These are phyloP conservation scores for Oreortyx pictus DNA, from an alignment of 2,797 vertebrate genomes.

Conservation along the genomic window DNA sequence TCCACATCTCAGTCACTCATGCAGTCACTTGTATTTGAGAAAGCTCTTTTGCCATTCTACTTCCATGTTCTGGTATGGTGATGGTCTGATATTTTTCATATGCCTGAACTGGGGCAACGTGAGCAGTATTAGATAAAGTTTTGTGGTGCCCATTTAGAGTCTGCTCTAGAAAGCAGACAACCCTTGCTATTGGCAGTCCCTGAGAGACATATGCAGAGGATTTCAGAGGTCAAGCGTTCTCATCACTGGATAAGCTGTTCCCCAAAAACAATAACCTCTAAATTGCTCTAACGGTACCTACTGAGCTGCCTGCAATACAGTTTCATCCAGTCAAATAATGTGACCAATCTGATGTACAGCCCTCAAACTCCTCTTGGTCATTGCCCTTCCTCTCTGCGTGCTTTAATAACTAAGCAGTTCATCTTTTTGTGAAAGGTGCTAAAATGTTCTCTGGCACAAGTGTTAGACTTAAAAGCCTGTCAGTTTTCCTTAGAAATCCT, in stretches of 20 bases:
- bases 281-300: not conserved
- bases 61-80: fast-evolving
- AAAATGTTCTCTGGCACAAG: not conserved
- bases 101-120: not conserved
- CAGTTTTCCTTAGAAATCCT: not conserved
- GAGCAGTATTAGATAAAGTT: fast-evolving
- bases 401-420: not conserved
- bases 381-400: not conserved
- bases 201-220: not conserved
- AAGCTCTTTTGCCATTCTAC: not conserved
- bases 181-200: not conserved
- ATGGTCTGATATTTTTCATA: not conserved
- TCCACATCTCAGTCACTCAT: not conserved
- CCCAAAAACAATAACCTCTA: not conserved
- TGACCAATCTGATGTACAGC: not conserved
- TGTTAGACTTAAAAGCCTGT: not conserved
- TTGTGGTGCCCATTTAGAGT: not conserved
- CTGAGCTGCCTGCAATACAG: not conserved
- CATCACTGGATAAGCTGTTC: not conserved
- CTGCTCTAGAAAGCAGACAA: not conserved
- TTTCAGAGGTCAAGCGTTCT: not conserved
- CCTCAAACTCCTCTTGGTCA: not conserved
- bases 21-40: fast-evolving
- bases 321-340: not conserved
- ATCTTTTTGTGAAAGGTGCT: not conserved